Evolutionary conservation across 2,113 vertebrate species (phyloP).

Genomic region (Cryptoleucopteryx plumbea): DNA sequence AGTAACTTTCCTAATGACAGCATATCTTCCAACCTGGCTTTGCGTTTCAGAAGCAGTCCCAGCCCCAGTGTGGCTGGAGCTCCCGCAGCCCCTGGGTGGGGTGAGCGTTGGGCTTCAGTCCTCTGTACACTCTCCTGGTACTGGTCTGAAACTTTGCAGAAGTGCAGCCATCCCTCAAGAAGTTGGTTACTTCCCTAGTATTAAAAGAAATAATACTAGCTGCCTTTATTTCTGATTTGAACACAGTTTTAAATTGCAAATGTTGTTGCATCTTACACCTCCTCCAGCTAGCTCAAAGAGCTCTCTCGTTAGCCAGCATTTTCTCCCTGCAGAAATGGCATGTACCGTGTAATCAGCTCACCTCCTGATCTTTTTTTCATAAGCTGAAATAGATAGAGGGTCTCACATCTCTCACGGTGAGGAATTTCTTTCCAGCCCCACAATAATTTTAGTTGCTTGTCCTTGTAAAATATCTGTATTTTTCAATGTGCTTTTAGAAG

Average conservation of each 20-base stretch:
- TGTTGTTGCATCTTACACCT: neutral
- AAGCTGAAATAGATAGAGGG: neutral
- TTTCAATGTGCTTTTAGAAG: neutral
- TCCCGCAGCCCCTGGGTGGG: rapidly evolving
- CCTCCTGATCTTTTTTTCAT: neutral
- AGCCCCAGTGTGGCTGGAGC: neutral
- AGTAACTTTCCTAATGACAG: neutral
- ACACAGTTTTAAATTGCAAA: neutral
- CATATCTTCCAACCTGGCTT: rapidly evolving
- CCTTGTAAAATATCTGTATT: neutral
- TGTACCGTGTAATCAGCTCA: neutral
- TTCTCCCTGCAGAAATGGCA: neutral
- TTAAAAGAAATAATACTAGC: neutral
- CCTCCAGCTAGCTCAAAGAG: neutral
- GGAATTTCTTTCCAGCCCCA: neutral
- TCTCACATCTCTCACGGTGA: neutral
- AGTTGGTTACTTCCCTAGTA: neutral
- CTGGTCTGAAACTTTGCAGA: neutral
- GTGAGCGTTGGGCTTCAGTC: rapidly evolving
- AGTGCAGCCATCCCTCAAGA: neutral
- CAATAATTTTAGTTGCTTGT: neutral
- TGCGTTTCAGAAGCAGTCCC: neutral
- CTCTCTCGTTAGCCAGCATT: neutral
- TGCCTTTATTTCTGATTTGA: neutral
- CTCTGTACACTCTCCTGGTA: neutral